Conservation (phyloP, 2,113 vertebrate species). For the Amazona vittata region DNA sequence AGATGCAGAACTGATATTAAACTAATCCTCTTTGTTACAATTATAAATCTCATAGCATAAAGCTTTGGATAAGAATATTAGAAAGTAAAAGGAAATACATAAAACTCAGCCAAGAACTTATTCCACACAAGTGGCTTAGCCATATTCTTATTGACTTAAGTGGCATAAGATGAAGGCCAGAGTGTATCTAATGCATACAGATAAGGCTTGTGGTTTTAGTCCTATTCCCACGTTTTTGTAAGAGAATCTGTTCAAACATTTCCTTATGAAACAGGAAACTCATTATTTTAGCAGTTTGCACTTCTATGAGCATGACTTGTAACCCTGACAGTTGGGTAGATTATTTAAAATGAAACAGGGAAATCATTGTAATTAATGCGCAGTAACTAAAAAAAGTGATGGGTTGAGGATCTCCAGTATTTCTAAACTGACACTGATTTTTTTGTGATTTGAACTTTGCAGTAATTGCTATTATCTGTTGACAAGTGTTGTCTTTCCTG, state of each 20-base stretch:
- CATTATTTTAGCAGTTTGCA: not conserved
- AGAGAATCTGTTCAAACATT: not conserved
- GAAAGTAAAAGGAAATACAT: not conserved
- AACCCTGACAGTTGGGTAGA: not conserved
- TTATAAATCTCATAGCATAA: not conserved
- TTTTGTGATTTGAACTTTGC: not conserved
- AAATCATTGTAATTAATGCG: not conserved
- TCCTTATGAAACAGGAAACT: not conserved
- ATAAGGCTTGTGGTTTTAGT: not conserved
- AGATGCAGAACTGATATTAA: not conserved
- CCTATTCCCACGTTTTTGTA: not conserved
- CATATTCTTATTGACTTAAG: not conserved
- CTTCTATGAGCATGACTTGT: not conserved
- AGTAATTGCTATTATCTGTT: not conserved
- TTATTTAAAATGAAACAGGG: not conserved
- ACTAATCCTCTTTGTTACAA: not conserved
- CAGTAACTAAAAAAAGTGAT: not conserved
- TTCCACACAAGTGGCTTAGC: not conserved
- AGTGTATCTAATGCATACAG: not conserved
- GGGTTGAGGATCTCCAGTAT: not conserved
- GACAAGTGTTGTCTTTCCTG: not conserved
- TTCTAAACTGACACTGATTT: not conserved
- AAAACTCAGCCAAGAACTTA: not conserved
- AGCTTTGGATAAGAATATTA: not conserved
- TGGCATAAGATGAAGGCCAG: not conserved